Conservation (phyloP, 2,113 vertebrate species). For the Semicossyphus pulcher region DNA sequence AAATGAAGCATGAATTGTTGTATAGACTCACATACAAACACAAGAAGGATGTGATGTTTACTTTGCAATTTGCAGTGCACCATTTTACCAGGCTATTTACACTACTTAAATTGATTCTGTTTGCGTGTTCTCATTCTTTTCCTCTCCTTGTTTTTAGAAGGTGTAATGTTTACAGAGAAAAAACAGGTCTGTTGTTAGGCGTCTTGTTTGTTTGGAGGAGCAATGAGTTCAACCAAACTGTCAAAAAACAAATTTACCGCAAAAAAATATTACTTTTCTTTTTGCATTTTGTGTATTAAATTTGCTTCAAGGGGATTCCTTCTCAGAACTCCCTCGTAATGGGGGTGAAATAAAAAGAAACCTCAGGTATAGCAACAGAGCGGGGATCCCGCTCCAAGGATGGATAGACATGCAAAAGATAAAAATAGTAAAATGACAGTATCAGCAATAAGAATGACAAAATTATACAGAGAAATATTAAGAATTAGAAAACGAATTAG, state of each 20-base stretch:
- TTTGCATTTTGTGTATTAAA: no score
- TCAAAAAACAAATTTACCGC: slow-evolving; percentile 23
- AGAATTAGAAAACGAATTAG: no score
- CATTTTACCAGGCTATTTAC: slow-evolving; percentile 12
- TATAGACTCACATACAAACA: slow-evolving; percentile 1
- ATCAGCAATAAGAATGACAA: no score
- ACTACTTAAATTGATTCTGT: not conserved
- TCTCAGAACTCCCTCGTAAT: no score
- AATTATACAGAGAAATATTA: no score
- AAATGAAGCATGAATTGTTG: slow-evolving; percentile 25
- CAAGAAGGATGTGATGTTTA: slow-evolving; percentile 40
- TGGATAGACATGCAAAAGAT: no score
- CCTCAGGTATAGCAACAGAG: no score
- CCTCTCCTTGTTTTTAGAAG: slow-evolving; percentile 6
- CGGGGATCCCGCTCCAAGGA: no score
- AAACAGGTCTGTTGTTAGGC: not conserved
- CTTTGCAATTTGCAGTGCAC: slow-evolving; percentile 13
- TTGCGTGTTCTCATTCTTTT: slow-evolving; percentile 22
- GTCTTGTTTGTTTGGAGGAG: not conserved
- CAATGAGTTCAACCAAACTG: not conserved
- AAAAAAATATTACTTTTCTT: not conserved
- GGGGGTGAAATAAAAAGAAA: no score
- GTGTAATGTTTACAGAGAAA: slow-evolving; percentile 26
- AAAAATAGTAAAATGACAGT: no score
- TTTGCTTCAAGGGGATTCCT: no score